Evolutionary conservation across 2,797 vertebrate species (phyloP), one percentile per base, ranked within the genome.

Genomic region (Petrocephalus schoutedeni): DNA sequence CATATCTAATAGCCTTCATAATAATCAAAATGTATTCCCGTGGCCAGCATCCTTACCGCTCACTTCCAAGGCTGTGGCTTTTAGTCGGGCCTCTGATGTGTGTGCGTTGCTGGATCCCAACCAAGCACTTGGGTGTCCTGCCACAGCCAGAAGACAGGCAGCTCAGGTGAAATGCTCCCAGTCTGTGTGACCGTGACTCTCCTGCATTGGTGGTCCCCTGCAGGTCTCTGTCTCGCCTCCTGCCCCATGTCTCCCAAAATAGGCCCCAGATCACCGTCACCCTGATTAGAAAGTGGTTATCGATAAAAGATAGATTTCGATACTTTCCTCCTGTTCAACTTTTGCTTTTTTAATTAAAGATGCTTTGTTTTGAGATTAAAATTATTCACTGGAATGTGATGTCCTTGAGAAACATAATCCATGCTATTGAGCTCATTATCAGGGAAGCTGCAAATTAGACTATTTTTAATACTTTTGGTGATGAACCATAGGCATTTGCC

Each of bases 1-100:
- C 51, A 54, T 85, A 57, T 56, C 51, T 85, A 85, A 84, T 23
- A 51, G 23, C 53, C 49, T 85, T 85, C 82, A 56, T 85, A 85
- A 85, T 85, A 85, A 77, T 77, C 71, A 77, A 49, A 77, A 77
- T 45, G 71, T 77, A 77, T 77, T 77, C 71, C 5, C 16, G 7
- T 0, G 36, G 71, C 36, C 71, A n/a, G 36, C 41, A n/a, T 49
- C 71, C 71, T 77, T 49, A 49, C 71, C 71, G 2, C 71, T 45
- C 16, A n/a, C 71, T 77, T 45, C 36, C 19, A 77, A 9, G 36
- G 16, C 32, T 45, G 71, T 77, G 71, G 36, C 32, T 77, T 77
- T 8, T 6, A 45, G 41, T 45, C 49, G 45, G 71, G 71, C 19
- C 71, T 2, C 71, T 45, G 71, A 19, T 77, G 71, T 77, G 36